Evolutionary conservation across 2,797 vertebrate species (phyloP), one percentile per base, ranked within the genome.

Genomic region (Poecilia wingei): DNA sequence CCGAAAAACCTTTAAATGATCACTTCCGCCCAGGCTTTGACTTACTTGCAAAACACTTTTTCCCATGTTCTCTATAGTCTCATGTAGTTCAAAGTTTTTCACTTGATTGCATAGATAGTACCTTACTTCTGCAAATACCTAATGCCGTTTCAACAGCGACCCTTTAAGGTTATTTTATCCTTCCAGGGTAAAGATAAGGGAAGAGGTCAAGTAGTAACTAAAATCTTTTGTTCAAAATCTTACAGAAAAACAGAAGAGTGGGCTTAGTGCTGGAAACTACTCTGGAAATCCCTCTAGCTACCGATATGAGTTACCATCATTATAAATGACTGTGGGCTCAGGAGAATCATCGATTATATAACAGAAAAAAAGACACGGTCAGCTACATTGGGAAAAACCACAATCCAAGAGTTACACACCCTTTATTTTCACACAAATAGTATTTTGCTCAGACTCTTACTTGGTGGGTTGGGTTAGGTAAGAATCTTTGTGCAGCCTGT

Each of bases 401-500:
- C 59, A 85, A 22, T 46, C 16, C 69, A 71, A 80, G 57, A 69
- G 70, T 80, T 64, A 61, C 76, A 82, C 78, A 77, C 33, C 55
- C 74, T 78, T 28, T 46, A 3, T 77, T 79, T 78, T 59, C 57
- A 78, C 68, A 79, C 73, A 80, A 80, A 83, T 2, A 74, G 20
- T 72, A 12, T 75, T 82, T 36, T 74, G 47, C 78, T 66, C 68
- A 41, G 46, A 43, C 28, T 95, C 98, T 96, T 96, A 99, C 98
- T 88, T 93, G 79, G 98, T 98, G 78, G 98, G 98, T 86, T 98
- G 98, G 81, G 92, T 97, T 72, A 99, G 75, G 94, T 97, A 97
- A 76, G 98, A 95, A 41, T 99, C 97, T 94, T 98, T 99, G 92
- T 99, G 98, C 81, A 99, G 95, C 82, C 95, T 96, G 85, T 98